Evolutionary conservation across 2,113 vertebrate species (phyloP), one percentile per base, ranked within the genome.

Genomic region (Scalopus aquaticus): DNA sequence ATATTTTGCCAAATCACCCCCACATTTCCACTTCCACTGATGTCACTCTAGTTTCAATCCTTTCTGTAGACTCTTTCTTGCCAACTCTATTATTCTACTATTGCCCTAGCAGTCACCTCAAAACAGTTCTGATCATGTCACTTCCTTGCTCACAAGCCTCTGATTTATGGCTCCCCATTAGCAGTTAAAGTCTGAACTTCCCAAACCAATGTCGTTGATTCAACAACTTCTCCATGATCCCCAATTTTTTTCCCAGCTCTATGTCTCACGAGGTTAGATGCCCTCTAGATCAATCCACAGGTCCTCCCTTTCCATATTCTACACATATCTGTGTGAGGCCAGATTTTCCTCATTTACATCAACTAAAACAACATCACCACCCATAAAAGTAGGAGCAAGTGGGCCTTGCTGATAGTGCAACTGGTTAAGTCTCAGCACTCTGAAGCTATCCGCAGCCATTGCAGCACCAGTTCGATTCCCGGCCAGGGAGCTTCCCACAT

Each of bases 141-240:
- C 64, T 79, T 85, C 82, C 79, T 78, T 42, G 35, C 88, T 80
- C 81, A 26, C 46, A 86, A 90, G 62, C 37, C 42, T 86, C 78
- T 56, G 17, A 3, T n/a, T n/a, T n/a, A n/a, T 7, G 73, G 74
- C 56, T 86, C 73, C 37, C 37, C 39, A 9, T 9, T 20, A 46
- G 35, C 81, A 73, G 2, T 20, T 1, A 56, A 56, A 54, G 11
- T n/a, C 20, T 69, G 56, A 74, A 46, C 12, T 78, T n/a, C 20
- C 32, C 24, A 17, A 42, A 13, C 54, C n/a, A 56, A 58, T 1
- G 24, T 3, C 64, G 22, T 44, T 51, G 6, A 39, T 88, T 60
- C 9, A 24, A 44, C 46, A 49, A 72, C 78, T 78, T 72, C 28
- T 44, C 39, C 28, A 51, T 2, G 0, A 1, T 0, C 17, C 74